Conservation (phyloP, 2,113 vertebrate genomes). For the Mesitornis unicolor region DNA sequence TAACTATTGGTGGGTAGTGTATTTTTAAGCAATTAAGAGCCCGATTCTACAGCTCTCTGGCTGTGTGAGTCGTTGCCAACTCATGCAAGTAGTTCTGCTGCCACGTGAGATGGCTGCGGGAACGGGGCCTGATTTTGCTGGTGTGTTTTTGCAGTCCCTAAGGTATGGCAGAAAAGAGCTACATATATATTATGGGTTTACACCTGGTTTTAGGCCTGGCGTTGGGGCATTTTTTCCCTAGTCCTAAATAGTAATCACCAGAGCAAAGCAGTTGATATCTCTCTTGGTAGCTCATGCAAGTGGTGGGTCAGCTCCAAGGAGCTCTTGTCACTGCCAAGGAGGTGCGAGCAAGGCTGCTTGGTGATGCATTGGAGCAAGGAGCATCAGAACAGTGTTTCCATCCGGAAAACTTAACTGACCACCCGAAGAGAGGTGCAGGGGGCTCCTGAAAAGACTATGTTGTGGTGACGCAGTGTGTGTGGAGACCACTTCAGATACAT, state of each 20-base stretch:
- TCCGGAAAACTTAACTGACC: not conserved
- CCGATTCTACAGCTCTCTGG: not conserved
- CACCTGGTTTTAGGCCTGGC: not conserved
- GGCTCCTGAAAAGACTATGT: not conserved
- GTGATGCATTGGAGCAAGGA: not conserved
- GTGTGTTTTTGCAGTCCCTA: not conserved
- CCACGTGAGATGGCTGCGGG: not conserved
- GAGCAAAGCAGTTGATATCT: fast-evolving
- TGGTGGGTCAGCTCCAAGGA: not conserved
- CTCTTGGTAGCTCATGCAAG: fast-evolving
- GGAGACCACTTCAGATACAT: fast-evolving
- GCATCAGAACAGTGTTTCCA: not conserved
- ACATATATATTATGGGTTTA: fast-evolving
- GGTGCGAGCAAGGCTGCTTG: not conserved
- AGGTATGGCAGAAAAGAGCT: not conserved
- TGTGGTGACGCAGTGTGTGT: fast-evolving
- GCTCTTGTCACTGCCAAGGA: not conserved
- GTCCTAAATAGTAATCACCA: not conserved
- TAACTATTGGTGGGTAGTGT: conserved; percentile 78
- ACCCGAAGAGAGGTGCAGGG: not conserved
- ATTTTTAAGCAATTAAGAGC: conserved; percentile 74
- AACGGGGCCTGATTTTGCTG: not conserved
- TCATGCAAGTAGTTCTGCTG: not conserved
- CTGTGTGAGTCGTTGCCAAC: not conserved
- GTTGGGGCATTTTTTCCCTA: not conserved